Base-by-base conservation (phyloP, 2,797 vertebrate species). In the Protosalanx chinensis region DNA sequence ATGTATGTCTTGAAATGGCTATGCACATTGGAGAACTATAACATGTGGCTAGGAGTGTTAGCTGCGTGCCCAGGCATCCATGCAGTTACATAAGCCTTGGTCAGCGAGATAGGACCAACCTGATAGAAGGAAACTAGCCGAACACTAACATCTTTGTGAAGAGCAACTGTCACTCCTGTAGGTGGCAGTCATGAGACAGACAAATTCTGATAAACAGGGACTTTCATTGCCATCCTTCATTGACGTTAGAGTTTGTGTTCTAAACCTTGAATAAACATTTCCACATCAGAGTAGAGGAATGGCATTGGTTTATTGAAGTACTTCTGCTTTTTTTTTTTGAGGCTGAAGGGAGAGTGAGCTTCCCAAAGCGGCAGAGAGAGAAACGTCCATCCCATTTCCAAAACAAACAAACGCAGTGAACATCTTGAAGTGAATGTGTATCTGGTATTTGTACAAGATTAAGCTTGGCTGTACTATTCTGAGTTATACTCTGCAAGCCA, bases 231-330 rank as follows among this genome's bases (percentile, higher is more conserved):
- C 51, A 56, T 56, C 4, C 15, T 56, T n/a, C 41, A 58, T 46
- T 67, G 69, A 20, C 59, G 20, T 75, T 4, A 69, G 51, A 63
- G 30, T 56, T 67, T 67, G 18, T 67, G 64, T 33, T 6, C 35
- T 60, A 12, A 7, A 18, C 63, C n/a, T 49, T n/a, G 27, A 37
- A 37, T 13, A 59, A 57, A 12, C 6, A 16, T n/a, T 33, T 12
- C 53, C 61, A 2, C 51, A 49, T 61, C 66, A 79, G 70, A 78
- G 74, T 74, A 76, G 51, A 56, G 56, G 83, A 78, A 58, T 67
- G 72, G 72, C 57, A 56, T 56, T 56, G 59, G 51, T 68, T 62
- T 68, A 70, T 60, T 59, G 8, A 58, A 58, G 20, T 8, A 59
- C 8, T 10, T 65, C 37, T 18, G 49, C 18, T 56, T 67, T 67